Evolutionary conservation across 2,797 vertebrate species (phyloP).

Genomic region (Gila robusta): DNA sequence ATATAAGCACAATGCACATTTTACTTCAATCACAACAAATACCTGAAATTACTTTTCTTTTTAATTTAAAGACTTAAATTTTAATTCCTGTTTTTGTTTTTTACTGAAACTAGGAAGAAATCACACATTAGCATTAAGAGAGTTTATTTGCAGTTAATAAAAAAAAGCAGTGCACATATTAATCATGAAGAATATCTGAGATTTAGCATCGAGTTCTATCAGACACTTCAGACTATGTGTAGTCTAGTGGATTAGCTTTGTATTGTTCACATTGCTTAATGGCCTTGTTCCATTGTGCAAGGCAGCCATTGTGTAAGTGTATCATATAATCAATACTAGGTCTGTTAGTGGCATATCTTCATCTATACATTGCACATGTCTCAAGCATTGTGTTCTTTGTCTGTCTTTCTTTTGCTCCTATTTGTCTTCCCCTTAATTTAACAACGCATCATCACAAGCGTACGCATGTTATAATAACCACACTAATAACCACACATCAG

Average conservation of each 20-base stretch:
- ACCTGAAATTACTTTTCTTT: neutral
- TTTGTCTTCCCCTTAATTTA: conserved; percentile 46
- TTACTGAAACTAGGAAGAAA: neutral
- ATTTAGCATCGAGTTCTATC: conserved; percentile 39
- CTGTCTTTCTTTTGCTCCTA: conserved; percentile 35
- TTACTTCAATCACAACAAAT: neutral
- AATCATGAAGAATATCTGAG: conserved; percentile 39
- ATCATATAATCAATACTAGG: conserved; percentile 81
- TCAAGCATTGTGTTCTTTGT: conserved; percentile 66
- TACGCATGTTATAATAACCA: conserved; percentile 38
- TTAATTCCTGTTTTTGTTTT: no score
- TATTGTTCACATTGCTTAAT: conserved; percentile 76
- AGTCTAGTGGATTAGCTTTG: conserved; percentile 66
- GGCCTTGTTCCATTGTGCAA: conserved; percentile 70
- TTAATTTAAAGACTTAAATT: no score
- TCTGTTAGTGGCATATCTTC: conserved; percentile 78
- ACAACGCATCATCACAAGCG: conserved; percentile 33
- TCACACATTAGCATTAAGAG: neutral
- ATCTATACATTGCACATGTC: conserved; percentile 78
- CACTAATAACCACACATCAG: conserved; percentile 38
- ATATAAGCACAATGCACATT: neutral
- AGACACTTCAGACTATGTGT: conserved; percentile 58
- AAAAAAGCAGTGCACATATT: conserved; percentile 30
- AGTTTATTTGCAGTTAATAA: neutral
- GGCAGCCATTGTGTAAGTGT: conserved; percentile 75